Conservation (phyloP, 1,140 invertebrate species). For the Plutomurus gul region DNA sequence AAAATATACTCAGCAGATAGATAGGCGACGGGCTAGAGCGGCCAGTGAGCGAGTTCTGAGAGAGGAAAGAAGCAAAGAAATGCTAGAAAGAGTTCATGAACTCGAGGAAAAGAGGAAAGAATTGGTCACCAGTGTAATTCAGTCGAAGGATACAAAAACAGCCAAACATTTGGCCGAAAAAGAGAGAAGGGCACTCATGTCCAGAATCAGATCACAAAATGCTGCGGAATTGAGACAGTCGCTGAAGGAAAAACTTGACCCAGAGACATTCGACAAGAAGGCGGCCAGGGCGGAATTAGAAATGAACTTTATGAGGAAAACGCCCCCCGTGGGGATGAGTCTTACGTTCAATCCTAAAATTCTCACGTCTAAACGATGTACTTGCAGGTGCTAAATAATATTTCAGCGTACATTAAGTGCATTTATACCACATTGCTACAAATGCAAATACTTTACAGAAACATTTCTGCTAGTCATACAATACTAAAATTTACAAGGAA, state of each 20-base stretch:
- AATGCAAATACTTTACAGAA: too few relatives aligned
- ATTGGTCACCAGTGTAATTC: constrained; percentile 42
- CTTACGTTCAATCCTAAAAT: not conserved
- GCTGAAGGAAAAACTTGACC: constrained; percentile 45
- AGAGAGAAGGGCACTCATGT: constrained; percentile 43
- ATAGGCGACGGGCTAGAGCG: constrained; percentile 43
- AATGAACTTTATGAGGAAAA: constrained; percentile 40
- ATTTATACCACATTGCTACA: too few relatives aligned
- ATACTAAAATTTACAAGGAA: too few relatives aligned
- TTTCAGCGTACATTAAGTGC: too few relatives aligned
- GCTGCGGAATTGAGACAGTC: constrained; percentile 48
- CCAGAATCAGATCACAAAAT: constrained; percentile 47
- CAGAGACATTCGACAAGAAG: constrained; percentile 53
- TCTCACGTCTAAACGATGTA: constrained; percentile 3
- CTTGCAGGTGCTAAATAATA: not conserved
- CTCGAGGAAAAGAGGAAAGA: constrained; percentile 42
- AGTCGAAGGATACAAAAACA: constrained; percentile 49
- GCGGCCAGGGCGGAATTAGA: constrained; percentile 50
- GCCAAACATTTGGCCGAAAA: constrained; percentile 41
- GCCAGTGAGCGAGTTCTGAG: constrained; percentile 48
- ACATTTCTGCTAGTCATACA: too few relatives aligned
- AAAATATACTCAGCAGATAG: constrained; percentile 47
- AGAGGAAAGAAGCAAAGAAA: constrained; percentile 47
- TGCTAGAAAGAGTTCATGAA: constrained; percentile 45
- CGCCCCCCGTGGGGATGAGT: not conserved